These are phyloP conservation scores for Dolomedes plantarius DNA, from an alignment of 2,888 invertebrate genomes.

Conservation along the genomic window DNA sequence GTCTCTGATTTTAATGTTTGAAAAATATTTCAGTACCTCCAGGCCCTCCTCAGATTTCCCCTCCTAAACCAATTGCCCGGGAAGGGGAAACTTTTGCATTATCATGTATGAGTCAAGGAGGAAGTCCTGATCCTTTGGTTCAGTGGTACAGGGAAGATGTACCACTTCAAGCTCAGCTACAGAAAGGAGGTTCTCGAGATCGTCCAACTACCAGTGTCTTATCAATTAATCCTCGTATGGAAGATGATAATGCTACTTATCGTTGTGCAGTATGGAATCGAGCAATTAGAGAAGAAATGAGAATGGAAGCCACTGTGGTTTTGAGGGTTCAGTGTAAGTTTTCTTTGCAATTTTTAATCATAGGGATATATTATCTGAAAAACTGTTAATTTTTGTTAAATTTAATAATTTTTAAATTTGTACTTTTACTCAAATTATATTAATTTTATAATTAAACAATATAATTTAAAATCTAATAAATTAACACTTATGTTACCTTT, in stretches of 20 bases:
- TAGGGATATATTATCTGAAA: too few relatives aligned
- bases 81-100: slow-evolving; percentile 79
- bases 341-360: too few relatives aligned
- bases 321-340: slow-evolving; percentile 92
- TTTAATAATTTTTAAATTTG: not conserved
- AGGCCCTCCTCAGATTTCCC: slow-evolving; percentile 86
- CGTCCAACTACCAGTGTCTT: slow-evolving; percentile 86
- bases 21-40: slow-evolving; percentile 83
- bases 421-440: not conserved
- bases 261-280: slow-evolving; percentile 92
- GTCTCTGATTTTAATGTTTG: too few relatives aligned
- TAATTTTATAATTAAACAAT: not conserved
- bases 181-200: slow-evolving; percentile 84
- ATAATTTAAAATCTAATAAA: too few relatives aligned
- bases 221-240: slow-evolving; percentile 85
- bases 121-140: slow-evolving; percentile 92
- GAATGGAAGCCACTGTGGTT: slow-evolving; percentile 86
- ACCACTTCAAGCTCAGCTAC: slow-evolving; percentile 84
- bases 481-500: too few relatives aligned
- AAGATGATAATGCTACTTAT: slow-evolving; percentile 89
- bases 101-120: slow-evolving; percentile 85
- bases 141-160: slow-evolving; percentile 86
- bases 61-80: slow-evolving; percentile 86
- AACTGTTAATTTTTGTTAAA: too few relatives aligned
- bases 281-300: slow-evolving; percentile 88